Evolutionary conservation across 2,797 vertebrate species (phyloP), one percentile per base, ranked within the genome.

Genomic region (Aldrovandia affinis): DNA sequence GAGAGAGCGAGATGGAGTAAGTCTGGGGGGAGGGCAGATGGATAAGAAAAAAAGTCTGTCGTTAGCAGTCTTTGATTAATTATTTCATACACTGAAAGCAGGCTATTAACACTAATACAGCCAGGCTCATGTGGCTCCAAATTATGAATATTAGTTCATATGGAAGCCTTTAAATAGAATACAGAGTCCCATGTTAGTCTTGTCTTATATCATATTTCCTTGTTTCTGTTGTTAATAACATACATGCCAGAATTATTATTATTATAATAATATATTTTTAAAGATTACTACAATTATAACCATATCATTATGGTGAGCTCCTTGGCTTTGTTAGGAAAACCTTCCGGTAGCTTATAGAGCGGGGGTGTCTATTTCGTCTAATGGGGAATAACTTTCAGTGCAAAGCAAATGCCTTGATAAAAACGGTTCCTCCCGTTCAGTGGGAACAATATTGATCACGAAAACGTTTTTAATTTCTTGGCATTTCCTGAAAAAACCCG

Each of bases 331-430:
- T 86, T 82, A 84, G 54, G 88, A 89, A 88, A 84, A 39, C 85
- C 36, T 39, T 82, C 91, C 83, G 85, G 90, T 88, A 90, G 87
- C 87, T 92, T n/a, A 81, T 84, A 83, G 87, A 92, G 84, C 33
- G 86, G 90, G 88, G 81, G 70, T 91, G 89, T 88, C 81, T 86
- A 83, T 78, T 30, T 44, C 9, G 47, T 28, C 86, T 86, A 88
- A 88, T 85, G 54, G 83, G 85, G 85, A 52, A 73, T 54, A 33
- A 55, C 9, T 75, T 61, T 47, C 10, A 44, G 39, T 65, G 47
- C 25, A 55, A 75, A 36, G 50, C 12, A 30, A 70, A 30, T 18
- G n/a, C 63, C 61, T 47, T 77, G 9, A 25, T n/a, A 77, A 20
- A 44, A 25, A 55, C 3, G 39, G 28, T 36, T 36, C 25, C n/a